A percentile compares a stretch with the other conserved stretches of the same genome.
Evolutionary conservation across 2,888 invertebrate species (phyloP).

Genomic region (Adelognathus sp.): DNA sequence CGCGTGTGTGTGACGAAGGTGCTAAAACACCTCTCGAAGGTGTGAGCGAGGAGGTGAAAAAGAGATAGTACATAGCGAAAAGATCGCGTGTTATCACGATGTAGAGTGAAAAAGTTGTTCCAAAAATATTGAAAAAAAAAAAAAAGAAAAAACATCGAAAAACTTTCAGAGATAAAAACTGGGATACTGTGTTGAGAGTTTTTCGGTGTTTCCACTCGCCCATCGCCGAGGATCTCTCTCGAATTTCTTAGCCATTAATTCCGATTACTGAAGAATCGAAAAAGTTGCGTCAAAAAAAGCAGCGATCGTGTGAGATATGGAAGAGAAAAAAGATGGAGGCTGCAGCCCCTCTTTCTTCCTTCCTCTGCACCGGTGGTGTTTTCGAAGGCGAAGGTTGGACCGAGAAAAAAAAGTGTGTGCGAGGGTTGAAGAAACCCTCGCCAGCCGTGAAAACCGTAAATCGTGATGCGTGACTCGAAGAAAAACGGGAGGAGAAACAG

Average conservation of each 20-base stretch:
- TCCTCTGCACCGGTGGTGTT: not conserved
- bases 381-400: not conserved
- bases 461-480: conserved; percentile 41
- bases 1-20: not conserved
- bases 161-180: not conserved
- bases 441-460: conserved; percentile 43
- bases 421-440: conserved; percentile 13
- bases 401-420: conserved; percentile 29
- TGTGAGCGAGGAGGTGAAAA: not conserved
- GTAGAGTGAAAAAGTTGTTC: too few relatives aligned
- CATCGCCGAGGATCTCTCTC: conserved; percentile 11
- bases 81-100: not conserved
- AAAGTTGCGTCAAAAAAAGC: conserved; percentile 10
- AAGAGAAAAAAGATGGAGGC: not conserved
- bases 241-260: conserved; percentile 16
- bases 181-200: not conserved
- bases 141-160: not conserved
- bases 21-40: not conserved
- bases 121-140: not conserved
- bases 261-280: conserved; percentile 23
- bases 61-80: not conserved
- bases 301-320: not conserved
- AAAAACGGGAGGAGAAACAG: not conserved
- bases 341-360: not conserved
- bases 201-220: not conserved